Evolutionary conservation across 53 echinoderm and acorn worm genomes (phyloP).

Genomic region (Zoroaster sp.): DNA sequence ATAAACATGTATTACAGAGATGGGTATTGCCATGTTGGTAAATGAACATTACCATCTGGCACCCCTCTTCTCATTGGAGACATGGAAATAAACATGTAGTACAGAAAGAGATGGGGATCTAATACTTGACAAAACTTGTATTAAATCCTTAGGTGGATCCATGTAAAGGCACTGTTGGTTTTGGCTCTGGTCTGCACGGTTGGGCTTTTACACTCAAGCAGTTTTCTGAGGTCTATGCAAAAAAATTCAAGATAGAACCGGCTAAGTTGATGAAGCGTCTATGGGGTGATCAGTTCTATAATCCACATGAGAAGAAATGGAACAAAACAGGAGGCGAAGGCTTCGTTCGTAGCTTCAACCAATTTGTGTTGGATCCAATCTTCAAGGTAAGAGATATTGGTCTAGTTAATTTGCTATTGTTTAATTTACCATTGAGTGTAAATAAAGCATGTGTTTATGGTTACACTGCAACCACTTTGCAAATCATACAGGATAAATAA

Average conservation of each 20-base stretch:
- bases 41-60: too few relatives aligned
- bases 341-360: conserved; percentile 84
- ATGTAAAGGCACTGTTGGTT: conserved; percentile 86
- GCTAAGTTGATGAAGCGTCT: conserved; percentile 95
- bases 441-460: not conserved
- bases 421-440: too few relatives aligned
- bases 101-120: too few relatives aligned
- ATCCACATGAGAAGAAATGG: conserved; percentile 83
- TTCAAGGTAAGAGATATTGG: conserved; percentile 70
- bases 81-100: too few relatives aligned
- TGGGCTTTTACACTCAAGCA: conserved; percentile 99
- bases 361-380: conserved; percentile 94
- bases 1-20: too few relatives aligned
- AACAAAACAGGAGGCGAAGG: conserved; percentile 75
- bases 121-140: too few relatives aligned
- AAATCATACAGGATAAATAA: too few relatives aligned
- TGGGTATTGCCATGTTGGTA: too few relatives aligned
- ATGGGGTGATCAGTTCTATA: conserved; percentile 92
- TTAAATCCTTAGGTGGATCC: conserved; percentile 67
- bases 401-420: too few relatives aligned
- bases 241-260: conserved; percentile 91
- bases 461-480: too few relatives aligned
- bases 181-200: conserved; percentile 95
- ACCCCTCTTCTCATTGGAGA: too few relatives aligned
- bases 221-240: conserved; percentile 92